These are phyloP conservation scores for Dryomyza anilis DNA, from an alignment of 2,888 invertebrate genomes.

Conservation along the genomic window DNA sequence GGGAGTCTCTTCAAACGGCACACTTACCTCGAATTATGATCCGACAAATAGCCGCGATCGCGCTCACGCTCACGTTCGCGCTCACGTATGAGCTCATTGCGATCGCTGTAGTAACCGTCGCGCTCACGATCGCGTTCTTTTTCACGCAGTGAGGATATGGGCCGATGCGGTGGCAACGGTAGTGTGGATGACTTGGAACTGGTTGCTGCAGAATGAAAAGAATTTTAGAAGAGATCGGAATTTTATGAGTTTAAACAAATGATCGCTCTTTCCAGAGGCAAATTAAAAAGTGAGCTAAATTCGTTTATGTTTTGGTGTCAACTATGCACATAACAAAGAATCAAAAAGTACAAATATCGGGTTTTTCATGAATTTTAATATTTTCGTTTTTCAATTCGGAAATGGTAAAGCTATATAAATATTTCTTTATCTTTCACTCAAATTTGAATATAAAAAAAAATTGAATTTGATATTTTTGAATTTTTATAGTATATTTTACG, in stretches of 20 bases:
- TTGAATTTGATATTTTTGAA: too few relatives aligned
- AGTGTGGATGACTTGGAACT: slow-evolving; percentile 84
- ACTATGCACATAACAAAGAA: not conserved
- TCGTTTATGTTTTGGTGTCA: not conserved
- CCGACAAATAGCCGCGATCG: slow-evolving; percentile 77
- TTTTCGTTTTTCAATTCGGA: too few relatives aligned
- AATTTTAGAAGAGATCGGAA: not conserved
- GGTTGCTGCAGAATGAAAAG: slow-evolving; percentile 63
- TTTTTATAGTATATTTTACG: too few relatives aligned
- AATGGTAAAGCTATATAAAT: too few relatives aligned
- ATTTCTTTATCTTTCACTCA: too few relatives aligned
- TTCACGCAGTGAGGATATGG: slow-evolving; percentile 63
- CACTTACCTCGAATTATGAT: slow-evolving; percentile 74
- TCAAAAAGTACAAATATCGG: too few relatives aligned
- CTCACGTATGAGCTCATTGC: slow-evolving; percentile 80
- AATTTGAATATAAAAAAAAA: too few relatives aligned
- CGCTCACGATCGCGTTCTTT: slow-evolving; percentile 68
- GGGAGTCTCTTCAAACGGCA: not conserved
- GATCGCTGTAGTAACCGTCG: slow-evolving; percentile 88
- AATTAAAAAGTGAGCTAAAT: not conserved
- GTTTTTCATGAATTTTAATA: too few relatives aligned
- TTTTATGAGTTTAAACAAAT: not conserved
- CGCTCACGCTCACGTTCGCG: slow-evolving; percentile 74
- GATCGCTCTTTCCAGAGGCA: not conserved
- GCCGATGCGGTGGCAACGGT: slow-evolving; percentile 77